These are phyloP conservation scores for Ypsolopha sequella DNA, from an alignment of 2,888 invertebrate species.

Conservation along the genomic window DNA sequence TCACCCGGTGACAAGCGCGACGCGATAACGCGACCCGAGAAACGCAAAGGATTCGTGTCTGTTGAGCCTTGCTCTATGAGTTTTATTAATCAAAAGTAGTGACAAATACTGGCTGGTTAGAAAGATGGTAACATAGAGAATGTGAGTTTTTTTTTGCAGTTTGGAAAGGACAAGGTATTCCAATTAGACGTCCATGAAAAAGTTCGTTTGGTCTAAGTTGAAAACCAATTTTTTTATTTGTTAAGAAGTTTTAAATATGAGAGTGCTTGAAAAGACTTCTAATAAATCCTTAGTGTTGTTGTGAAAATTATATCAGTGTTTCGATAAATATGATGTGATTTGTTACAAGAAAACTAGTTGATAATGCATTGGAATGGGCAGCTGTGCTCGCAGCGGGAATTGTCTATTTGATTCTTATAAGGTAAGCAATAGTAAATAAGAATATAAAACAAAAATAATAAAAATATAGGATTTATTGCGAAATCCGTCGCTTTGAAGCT, in stretches of 20 bases:
- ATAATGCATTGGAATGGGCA: conserved; percentile 29
- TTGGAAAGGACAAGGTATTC: neutral
- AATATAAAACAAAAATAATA: neutral
- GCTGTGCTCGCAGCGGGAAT: conserved; percentile 14
- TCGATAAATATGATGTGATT: conserved; percentile 9
- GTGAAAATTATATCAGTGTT: conserved; percentile 14
- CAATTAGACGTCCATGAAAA: neutral
- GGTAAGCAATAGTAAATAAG: conserved; percentile 20
- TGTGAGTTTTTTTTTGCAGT: neutral
- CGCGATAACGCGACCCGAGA: conserved; percentile 24
- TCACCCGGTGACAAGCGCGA: conserved; percentile 34
- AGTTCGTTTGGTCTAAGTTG: too few species aligned
- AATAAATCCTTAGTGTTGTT: conserved; percentile 1
- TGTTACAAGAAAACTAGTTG: conserved; percentile 11
- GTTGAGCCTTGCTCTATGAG: neutral
- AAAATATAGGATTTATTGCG: too few species aligned
- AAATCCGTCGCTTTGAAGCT: too few species aligned
- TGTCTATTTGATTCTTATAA: conserved; percentile 41
- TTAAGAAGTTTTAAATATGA: neutral
- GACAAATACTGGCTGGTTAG: conserved; percentile 4
- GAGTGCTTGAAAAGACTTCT: neutral
- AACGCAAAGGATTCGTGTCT: conserved; percentile 3
- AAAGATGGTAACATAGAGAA: conserved; percentile 1
- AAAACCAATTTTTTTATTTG: neutral
- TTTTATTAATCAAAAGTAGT: conserved; percentile 2